Evolutionary conservation across 2,113 vertebrate genomes (phyloP).

Genomic region (Rhinolophus sinicus): DNA sequence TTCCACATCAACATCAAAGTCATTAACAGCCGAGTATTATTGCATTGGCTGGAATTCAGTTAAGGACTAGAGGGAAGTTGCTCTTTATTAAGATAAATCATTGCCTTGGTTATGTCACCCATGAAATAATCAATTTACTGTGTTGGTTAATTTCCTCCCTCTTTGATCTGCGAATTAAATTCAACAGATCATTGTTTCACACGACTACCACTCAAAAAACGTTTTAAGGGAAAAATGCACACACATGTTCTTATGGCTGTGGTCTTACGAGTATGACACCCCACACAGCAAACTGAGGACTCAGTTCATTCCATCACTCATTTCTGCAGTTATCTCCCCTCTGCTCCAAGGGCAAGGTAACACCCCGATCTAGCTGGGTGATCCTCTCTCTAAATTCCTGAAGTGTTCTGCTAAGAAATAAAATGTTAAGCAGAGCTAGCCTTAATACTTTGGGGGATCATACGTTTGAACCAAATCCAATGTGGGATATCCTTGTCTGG

Average conservation of each 20-base stretch:
- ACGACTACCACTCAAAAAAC: slow-evolving; percentile 83
- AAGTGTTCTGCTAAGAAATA: slow-evolving; percentile 72
- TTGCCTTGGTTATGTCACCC: slow-evolving; percentile 90
- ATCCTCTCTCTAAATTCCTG: slow-evolving; percentile 79
- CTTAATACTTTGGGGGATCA: slow-evolving; percentile 75
- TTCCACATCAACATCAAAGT: slow-evolving; percentile 93
- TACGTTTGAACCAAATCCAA: slow-evolving; percentile 64
- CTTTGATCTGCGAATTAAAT: slow-evolving; percentile 92
- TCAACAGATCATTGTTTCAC: slow-evolving; percentile 89
- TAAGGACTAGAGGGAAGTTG: slow-evolving; percentile 88
- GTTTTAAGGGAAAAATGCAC: slow-evolving; percentile 81
- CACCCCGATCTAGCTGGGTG: slow-evolving; percentile 74
- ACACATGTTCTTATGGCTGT: slow-evolving; percentile 77
- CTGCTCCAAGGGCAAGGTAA: slow-evolving; percentile 60
- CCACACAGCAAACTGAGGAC: slow-evolving; percentile 60
- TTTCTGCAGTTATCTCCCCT: slow-evolving; percentile 76
- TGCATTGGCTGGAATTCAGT: slow-evolving; percentile 89
- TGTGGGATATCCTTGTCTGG: slow-evolving; percentile 65
- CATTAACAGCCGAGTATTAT: slow-evolving; percentile 89
- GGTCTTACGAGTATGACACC: slow-evolving; percentile 77
- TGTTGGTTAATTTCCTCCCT: slow-evolving; percentile 90
- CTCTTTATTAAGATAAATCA: slow-evolving; percentile 94
- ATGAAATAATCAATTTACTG: slow-evolving; percentile 95
- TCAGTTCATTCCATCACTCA: slow-evolving; percentile 26
- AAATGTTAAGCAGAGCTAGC: slow-evolving; percentile 71